These are phyloP conservation scores for Tetragonula clypearis DNA, from an alignment of 1,140 invertebrate genomes.

Conservation along the genomic window DNA sequence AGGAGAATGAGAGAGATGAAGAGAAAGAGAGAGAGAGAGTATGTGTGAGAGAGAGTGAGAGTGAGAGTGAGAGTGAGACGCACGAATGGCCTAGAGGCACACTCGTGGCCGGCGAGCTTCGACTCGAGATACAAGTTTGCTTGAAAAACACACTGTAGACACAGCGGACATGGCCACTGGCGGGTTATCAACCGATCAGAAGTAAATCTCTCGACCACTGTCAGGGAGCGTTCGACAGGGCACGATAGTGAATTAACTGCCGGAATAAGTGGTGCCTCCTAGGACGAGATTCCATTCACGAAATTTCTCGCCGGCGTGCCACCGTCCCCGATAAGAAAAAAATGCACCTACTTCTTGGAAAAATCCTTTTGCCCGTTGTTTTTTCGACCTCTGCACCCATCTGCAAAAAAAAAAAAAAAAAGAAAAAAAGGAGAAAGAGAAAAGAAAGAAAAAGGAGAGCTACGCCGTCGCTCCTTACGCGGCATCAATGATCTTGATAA, in stretches of 20 bases:
- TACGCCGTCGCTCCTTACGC: conserved; percentile 18
- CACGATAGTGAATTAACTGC: conserved; percentile 70
- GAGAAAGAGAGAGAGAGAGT: not conserved
- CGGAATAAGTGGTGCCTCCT: conserved; percentile 70
- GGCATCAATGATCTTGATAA: conserved; percentile 53
- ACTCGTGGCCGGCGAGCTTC: conserved; percentile 50
- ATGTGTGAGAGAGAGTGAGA: not conserved
- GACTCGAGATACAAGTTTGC: conserved; percentile 49
- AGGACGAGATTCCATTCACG: conserved; percentile 69
- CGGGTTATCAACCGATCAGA: conserved; percentile 69
- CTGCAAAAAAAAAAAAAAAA: not conserved
- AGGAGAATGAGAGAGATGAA: not conserved
- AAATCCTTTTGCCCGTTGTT: conserved; percentile 16
- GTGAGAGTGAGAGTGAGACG: not conserved
- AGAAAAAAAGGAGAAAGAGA: too few relatives aligned
- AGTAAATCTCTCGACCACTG: conserved; percentile 68
- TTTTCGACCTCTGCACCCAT: conserved; percentile 1
- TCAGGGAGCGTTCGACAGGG: conserved; percentile 68
- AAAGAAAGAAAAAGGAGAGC: too few relatives aligned
- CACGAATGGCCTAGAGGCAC: conserved; percentile 55
- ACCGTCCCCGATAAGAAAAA: conserved; percentile 44
- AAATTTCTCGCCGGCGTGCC: conserved; percentile 60
- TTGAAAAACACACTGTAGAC: conserved; percentile 71
- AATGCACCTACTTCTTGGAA: conserved; percentile 49
- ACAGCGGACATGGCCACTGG: conserved; percentile 66